These are phyloP conservation scores for Engystomops pustulosus DNA, from an alignment of 2,113 vertebrate species.

Conservation along the genomic window DNA sequence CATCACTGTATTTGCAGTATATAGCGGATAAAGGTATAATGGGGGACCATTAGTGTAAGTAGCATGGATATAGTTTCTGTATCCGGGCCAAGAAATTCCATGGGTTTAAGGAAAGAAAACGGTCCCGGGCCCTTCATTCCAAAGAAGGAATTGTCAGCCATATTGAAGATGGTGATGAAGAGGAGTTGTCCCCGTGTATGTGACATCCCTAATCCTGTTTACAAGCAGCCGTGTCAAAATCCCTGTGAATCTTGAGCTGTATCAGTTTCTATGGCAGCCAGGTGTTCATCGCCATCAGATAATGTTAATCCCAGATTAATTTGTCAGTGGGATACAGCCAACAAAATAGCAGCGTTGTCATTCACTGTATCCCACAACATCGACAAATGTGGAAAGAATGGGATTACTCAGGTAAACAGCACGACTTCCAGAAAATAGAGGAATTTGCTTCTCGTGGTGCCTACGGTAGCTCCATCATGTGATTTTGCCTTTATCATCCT, in stretches of 20 bases:
- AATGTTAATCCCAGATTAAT: conserved; percentile 70
- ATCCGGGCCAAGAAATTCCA: too few relatives aligned
- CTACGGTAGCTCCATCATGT: background rate
- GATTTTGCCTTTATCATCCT: background rate
- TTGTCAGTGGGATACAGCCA: conserved; percentile 62
- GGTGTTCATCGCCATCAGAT: conserved; percentile 67
- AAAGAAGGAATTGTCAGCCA: too few relatives aligned
- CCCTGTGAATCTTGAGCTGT: conserved; percentile 48
- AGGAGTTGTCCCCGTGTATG: too few relatives aligned
- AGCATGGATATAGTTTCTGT: too few relatives aligned
- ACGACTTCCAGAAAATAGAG: background rate
- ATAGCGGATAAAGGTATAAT: too few relatives aligned
- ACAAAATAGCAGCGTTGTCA: conserved; percentile 61
- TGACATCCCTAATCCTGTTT: background rate
- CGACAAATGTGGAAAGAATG: conserved; percentile 39
- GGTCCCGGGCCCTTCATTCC: too few relatives aligned
- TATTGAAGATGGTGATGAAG: too few relatives aligned
- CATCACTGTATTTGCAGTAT: too few relatives aligned
- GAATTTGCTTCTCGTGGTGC: background rate
- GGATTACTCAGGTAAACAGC: conserved; percentile 1
- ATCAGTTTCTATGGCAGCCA: conserved; percentile 66
- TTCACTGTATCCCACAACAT: conserved; percentile 43
- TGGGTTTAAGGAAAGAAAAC: too few relatives aligned
- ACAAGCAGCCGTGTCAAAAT: background rate
- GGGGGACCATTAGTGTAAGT: too few relatives aligned